Base-by-base conservation (phyloP, 2,113 vertebrate species). In the Eublepharis macularius region DNA sequence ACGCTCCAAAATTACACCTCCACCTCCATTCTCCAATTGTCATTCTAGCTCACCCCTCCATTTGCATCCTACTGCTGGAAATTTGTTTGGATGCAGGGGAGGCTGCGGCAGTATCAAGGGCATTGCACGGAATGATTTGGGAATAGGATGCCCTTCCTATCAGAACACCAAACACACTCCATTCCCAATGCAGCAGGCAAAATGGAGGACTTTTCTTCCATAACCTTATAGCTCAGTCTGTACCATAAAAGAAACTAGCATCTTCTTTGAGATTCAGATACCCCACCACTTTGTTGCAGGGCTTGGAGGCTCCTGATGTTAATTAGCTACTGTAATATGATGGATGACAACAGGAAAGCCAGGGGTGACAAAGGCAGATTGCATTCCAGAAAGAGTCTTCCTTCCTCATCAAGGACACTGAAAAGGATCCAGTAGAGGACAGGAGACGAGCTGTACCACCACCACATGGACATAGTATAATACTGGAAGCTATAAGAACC, bases 21-120 rank as follows among this genome's bases (percentile, higher is more conserved):
- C 76, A 26, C 69, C 45, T 32, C 43, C 3, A 36, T 54, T 91
- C 82, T 84, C 86, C 87, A 91, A 89, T 92, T 94, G 94, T 90
- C 94, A 94, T 94, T 93, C 92, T 47, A 34, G 78, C 76, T 90
- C 84, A 86, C 84, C 88, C 82, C 26, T 89, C 91, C 90, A 88
- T 92, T 92, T 83, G 87, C 84, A 86, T 92, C 82, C 79, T 60
- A 77, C 90, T 81, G 91, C 88, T 91, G 76, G 86, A 84, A 94
- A 76, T 26, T 86, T 92, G 82, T 89, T 88, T 92, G 87, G 85
- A 93, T 91, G 91, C 90, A 91, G 86, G 83, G 65, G 51, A 93
- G 88, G 87, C 88, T 94, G 91, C 91, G 87, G 93, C 87, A 91
- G 72, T 72, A 91, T 91, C 90, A 95, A 93, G 93, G 91, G 90